Evolutionary conservation across 2,888 invertebrate species (phyloP).

Genomic region (Oscheius sp.): DNA sequence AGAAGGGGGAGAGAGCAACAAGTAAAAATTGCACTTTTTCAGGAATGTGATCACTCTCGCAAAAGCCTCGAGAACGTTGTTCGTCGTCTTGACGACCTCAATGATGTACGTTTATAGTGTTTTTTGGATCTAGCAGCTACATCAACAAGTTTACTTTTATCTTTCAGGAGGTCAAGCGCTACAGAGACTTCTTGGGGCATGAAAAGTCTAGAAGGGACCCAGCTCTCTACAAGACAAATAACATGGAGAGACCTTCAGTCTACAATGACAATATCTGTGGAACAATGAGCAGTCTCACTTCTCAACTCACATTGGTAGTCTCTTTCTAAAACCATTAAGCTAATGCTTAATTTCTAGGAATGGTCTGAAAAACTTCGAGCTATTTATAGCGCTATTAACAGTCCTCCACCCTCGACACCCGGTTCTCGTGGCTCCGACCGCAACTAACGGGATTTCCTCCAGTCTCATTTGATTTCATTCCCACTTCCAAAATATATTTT

Average conservation of each 20-base stretch:
- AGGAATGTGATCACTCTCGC: slow-evolving; percentile 61
- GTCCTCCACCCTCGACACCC: slow-evolving; percentile 43
- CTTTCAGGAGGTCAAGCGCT: slow-evolving; percentile 54
- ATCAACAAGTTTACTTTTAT: not conserved
- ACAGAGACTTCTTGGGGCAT: slow-evolving; percentile 57
- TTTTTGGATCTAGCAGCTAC: not conserved
- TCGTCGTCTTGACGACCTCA: slow-evolving; percentile 54
- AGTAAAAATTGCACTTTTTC: slow-evolving; percentile 19
- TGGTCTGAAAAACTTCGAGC: slow-evolving; percentile 54
- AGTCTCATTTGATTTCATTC: slow-evolving; percentile 1
- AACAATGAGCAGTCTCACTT: slow-evolving; percentile 50
- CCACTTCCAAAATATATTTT: not conserved
- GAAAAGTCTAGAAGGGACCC: slow-evolving; percentile 58
- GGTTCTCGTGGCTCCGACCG: slow-evolving; percentile 40
- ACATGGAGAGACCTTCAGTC: slow-evolving; percentile 43
- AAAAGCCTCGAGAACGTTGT: slow-evolving; percentile 53
- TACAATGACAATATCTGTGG: slow-evolving; percentile 57
- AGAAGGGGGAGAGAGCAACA: not conserved
- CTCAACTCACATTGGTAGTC: slow-evolving; percentile 49
- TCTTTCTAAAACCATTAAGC: not conserved
- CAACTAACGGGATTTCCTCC: slow-evolving; percentile 19
- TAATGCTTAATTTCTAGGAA: slow-evolving; percentile 40
- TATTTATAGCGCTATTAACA: slow-evolving; percentile 37
- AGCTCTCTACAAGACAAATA: slow-evolving; percentile 56
- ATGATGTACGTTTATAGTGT: slow-evolving; percentile 49